Evolutionary conservation across 2,113 vertebrate genomes (phyloP).

Genomic region (Echinops telfairi): DNA sequence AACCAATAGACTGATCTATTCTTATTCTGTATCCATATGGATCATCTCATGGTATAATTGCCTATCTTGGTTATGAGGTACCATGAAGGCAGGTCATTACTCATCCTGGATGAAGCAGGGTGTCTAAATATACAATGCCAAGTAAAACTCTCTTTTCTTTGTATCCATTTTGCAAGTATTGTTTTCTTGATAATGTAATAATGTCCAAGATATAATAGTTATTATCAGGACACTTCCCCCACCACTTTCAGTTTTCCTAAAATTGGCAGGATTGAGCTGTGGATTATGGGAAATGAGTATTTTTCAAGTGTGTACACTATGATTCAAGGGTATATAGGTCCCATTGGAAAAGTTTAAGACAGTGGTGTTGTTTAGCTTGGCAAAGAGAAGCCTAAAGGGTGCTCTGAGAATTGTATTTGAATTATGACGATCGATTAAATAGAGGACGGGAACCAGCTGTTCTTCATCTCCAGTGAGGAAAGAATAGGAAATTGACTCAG

Average conservation of each 20-base stretch:
- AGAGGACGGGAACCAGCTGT: slow-evolving; percentile 67
- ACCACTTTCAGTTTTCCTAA: slow-evolving; percentile 26
- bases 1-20: not conserved
- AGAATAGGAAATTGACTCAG: slow-evolving; percentile 45
- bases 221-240: not conserved
- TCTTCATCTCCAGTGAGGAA: slow-evolving; percentile 60
- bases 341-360: slow-evolving; percentile 75
- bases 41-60: not conserved
- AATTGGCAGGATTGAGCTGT: slow-evolving; percentile 51
- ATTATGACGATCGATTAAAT: slow-evolving; percentile 74
- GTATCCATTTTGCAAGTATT: not conserved
- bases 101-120: not conserved
- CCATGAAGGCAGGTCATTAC: not conserved
- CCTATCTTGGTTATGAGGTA: not conserved
- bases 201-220: slow-evolving; percentile 39
- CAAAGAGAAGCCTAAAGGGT: slow-evolving; percentile 69
- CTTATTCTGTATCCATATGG: not conserved
- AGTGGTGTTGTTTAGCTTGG: slow-evolving; percentile 72
- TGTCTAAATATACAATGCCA: not conserved
- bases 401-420: slow-evolving; percentile 73
- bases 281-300: slow-evolving; percentile 49
- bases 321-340: slow-evolving; percentile 75
- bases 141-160: slow-evolving; percentile 21
- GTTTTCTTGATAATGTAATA: slow-evolving; percentile 54
- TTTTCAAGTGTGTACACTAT: slow-evolving; percentile 39